A percentile compares a stretch with the other conserved stretches of the same genome.
Evolutionary conservation across 2,797 vertebrate genomes (phyloP).

Genomic region (Channallabes apus): DNA sequence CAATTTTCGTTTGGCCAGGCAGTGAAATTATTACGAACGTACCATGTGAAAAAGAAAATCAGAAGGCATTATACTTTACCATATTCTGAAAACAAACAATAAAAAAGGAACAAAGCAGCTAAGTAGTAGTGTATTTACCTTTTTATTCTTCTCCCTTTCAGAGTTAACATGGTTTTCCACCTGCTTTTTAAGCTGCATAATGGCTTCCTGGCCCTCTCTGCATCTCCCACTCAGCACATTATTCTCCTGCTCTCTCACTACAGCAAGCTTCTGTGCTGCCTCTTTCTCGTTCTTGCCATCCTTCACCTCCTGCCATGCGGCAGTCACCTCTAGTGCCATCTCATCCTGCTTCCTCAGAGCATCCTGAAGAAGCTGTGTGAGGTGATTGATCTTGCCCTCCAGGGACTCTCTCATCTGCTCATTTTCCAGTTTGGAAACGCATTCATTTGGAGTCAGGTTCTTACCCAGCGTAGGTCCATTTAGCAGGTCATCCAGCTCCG

Average conservation of each 20-base stretch:
- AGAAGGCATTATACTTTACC: background rate
- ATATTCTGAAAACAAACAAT: background rate
- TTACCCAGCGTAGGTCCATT: slow-evolving; percentile 78
- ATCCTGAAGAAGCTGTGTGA: slow-evolving; percentile 85
- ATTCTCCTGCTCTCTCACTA: slow-evolving; percentile 82
- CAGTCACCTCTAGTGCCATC: slow-evolving; percentile 79
- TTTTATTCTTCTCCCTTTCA: slow-evolving; percentile 94
- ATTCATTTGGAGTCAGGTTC: slow-evolving; percentile 71
- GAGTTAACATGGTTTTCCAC: slow-evolving; percentile 85
- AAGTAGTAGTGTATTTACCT: slow-evolving; percentile 71
- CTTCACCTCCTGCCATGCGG: slow-evolving; percentile 83
- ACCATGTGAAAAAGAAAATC: background rate
- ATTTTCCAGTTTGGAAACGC: slow-evolving; percentile 76
- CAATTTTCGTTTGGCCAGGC: too few species aligned
- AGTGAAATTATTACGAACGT: background rate
- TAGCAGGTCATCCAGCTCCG: slow-evolving; percentile 80
- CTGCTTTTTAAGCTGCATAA: slow-evolving; percentile 83
- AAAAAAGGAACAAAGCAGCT: background rate
- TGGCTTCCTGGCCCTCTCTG: slow-evolving; percentile 83
- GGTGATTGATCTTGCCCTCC: slow-evolving; percentile 77
- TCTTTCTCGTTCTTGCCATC: slow-evolving; percentile 82
- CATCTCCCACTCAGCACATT: slow-evolving; percentile 75
- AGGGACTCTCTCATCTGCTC: slow-evolving; percentile 78
- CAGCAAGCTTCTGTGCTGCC: slow-evolving; percentile 75
- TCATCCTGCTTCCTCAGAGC: slow-evolving; percentile 87